Base-by-base conservation (phyloP, 2,797 vertebrate species). In the Brachyalestes nurse region DNA sequence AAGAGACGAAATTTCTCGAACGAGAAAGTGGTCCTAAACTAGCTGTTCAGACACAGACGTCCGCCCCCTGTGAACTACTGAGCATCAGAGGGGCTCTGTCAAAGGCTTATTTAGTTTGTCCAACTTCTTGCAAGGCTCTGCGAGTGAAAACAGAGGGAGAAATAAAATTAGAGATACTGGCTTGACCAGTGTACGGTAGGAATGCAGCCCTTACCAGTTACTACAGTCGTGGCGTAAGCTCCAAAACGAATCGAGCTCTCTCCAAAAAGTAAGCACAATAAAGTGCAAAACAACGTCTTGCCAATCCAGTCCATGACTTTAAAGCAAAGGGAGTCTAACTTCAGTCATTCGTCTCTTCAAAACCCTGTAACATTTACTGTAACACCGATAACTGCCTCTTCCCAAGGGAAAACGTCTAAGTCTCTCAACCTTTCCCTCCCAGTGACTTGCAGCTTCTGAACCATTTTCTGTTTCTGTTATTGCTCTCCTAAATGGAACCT, bases 141-240 rank as follows among this genome's bases (percentile, higher is more conserved):
- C 13, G 40, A 69, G 8, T 2, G 13, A 10, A 51, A 38, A 42
- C 13, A 77, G 1, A 40, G 0, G 8, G 28, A 12, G 4, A 21
- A 49, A 7, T 0, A 69, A 25, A 70, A 17, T 19, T 16, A 38
- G 28, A 9, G 0, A 10, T 49, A 25, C 19, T 23, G 66, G 10
- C 10, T 28, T 10, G 42, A 8, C 6, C 23, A 28, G 38, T 19
- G 51, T 40, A 0, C 4, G 5, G 10, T 0, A 60, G 60, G 45
- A 81, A 84, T 49, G 38, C 47, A 47, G 45, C 28, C 5, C 93
- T 92, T 84, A 94, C 93, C 92, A 0, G 70, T 80, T 75, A 0
- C 85, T 13, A 13, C 6, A 12, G 74, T 71, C 23, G 71, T 78
- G 0, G 88, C 79, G 60, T 58, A 88, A 76, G 83, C 85, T 71